Conservation (phyloP, 1,140 invertebrate species). For the Drosophila ficusphila region DNA sequence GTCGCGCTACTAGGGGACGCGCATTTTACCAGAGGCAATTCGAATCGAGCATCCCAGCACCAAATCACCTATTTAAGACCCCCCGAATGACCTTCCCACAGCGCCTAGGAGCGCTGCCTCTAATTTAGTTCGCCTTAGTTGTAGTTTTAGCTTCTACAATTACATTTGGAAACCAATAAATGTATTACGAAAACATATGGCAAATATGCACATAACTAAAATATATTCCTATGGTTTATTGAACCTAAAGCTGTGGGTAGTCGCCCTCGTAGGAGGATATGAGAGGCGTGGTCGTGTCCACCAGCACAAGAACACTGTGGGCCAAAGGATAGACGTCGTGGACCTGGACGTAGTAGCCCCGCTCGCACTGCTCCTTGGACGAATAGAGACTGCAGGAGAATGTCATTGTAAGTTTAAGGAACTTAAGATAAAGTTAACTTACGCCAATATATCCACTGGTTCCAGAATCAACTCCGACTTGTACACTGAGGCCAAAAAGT, state of each 20-base stretch:
- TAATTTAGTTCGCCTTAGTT: conserved; percentile 64
- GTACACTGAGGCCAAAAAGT: conserved; percentile 83
- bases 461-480: conserved; percentile 85
- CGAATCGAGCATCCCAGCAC: not conserved
- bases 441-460: conserved; percentile 86
- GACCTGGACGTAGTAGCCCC: conserved; percentile 86
- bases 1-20: conserved; percentile 56
- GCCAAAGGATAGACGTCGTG: conserved; percentile 86
- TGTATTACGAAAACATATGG: conserved; percentile 33
- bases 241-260: conserved; percentile 4
- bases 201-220: not conserved
- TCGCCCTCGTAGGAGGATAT: conserved; percentile 68
- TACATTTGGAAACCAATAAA: conserved; percentile 60
- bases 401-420: too few relatives aligned
- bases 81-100: conserved; percentile 30
- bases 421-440: conserved; percentile 51
- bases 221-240: not conserved
- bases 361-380: conserved; percentile 85
- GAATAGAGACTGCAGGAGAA: conserved; percentile 85
- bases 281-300: conserved; percentile 88
- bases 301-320: conserved; percentile 87
- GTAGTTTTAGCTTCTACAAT: conserved; percentile 57
- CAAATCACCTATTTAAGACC: conserved; percentile 7
- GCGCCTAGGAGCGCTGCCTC: conserved; percentile 39
- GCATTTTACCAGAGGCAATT: conserved; percentile 44